These are phyloP conservation scores for Maniola hyperantus DNA, from an alignment of 2,888 invertebrate genomes.

Conservation along the genomic window DNA sequence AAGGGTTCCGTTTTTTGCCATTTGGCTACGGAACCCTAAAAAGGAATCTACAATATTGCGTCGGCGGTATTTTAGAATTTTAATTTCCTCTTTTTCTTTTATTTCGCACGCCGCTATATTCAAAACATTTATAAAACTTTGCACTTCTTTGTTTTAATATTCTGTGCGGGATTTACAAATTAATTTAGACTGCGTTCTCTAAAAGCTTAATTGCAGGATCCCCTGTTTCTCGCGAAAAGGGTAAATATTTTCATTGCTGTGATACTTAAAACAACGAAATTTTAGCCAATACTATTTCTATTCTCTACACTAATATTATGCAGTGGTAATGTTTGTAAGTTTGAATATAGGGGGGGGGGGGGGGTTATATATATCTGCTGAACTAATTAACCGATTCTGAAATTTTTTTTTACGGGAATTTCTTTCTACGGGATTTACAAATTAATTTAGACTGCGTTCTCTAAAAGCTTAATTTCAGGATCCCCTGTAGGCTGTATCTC, in stretches of 20 bases:
- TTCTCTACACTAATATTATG: too few relatives aligned
- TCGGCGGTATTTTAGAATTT: constrained; percentile 9
- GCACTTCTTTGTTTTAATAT: constrained; percentile 17
- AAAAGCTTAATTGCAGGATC: constrained; percentile 20
- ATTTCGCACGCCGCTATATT: constrained; percentile 2
- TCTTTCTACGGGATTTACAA: constrained; percentile 11
- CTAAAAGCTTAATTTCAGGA: constrained; percentile 20
- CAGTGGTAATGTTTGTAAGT: too few relatives aligned
- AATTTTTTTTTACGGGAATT: too few relatives aligned
- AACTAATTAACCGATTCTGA: too few relatives aligned
- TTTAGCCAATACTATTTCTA: constrained; percentile 21
- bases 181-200: constrained; percentile 13
- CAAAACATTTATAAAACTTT: constrained; percentile 19
- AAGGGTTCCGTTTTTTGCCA: too few relatives aligned
- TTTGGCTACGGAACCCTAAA: too few relatives aligned
- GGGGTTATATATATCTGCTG: too few relatives aligned
- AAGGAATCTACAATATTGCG: not conserved
- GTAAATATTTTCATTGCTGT: constrained; percentile 23
- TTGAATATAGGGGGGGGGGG: too few relatives aligned
- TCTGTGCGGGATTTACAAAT: constrained; percentile 11
- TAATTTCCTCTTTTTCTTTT: constrained; percentile 8
- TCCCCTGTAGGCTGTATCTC: constrained; percentile 11
- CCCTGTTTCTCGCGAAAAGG: constrained; percentile 12
- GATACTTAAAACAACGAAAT: constrained; percentile 21
- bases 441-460: constrained; percentile 12